Conservation (phyloP, 53 echinoderm and acorn worm species). For the Henricia sp. region DNA sequence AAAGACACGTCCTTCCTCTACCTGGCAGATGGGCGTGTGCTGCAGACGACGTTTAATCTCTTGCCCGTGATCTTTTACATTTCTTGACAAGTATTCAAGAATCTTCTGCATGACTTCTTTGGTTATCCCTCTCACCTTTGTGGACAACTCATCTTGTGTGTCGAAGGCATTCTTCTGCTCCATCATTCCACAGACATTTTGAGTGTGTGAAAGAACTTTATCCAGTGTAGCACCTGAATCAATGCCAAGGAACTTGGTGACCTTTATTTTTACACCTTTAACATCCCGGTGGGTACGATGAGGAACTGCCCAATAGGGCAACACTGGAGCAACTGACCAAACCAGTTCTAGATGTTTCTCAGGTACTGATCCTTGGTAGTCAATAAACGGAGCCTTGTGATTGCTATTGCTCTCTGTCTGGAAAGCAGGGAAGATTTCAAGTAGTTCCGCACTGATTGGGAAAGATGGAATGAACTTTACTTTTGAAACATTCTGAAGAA, state of each 20-base stretch:
- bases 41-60: constrained; percentile 9
- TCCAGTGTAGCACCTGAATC: neutral
- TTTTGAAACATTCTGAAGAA: neutral
- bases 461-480: constrained; percentile 56
- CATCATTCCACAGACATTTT: constrained; percentile 31
- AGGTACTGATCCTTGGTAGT: constrained; percentile 40
- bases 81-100: neutral
- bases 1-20: constrained; percentile 27
- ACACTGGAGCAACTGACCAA: constrained; percentile 54
- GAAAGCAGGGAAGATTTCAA: constrained; percentile 5
- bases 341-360: neutral
- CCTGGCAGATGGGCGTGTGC: constrained; percentile 39
- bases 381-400: constrained; percentile 1
- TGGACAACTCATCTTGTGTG: constrained; percentile 5
- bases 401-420: neutral
- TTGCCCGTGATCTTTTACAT: neutral
- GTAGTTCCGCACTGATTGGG: constrained; percentile 4
- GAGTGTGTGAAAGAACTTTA: constrained; percentile 37
- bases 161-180: constrained; percentile 10
- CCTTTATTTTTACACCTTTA: neutral
- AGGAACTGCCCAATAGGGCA: constrained; percentile 47
- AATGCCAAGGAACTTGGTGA: constrained; percentile 28
- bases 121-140: constrained; percentile 7
- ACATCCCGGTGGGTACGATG: too few relatives aligned
- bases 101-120: constrained; percentile 29